Base-by-base conservation (phyloP, 2,113 vertebrate genomes). In the Alouatta palliata region DNA sequence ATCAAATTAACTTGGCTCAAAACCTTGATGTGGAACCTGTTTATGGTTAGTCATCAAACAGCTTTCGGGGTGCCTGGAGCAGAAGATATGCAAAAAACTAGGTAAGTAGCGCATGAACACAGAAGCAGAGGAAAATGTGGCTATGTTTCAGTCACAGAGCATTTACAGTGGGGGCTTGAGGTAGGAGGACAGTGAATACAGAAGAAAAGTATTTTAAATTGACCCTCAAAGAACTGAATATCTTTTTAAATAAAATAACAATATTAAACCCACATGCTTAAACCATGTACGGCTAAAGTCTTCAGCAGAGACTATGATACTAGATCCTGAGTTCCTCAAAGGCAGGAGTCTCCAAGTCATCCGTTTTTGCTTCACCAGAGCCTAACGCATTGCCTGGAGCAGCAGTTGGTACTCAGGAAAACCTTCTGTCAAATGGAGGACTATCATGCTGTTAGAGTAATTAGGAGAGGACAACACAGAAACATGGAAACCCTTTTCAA, bases 1-100 rank as follows among this genome's bases (percentile, higher is more conserved):
- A 97, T 45, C 80, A 97, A 90, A 95, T 97, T 87, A 97, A 96
- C 80, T 77, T 5, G 0, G 52, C 71, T 93, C 49, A 95, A 90
- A 71, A 88, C 70, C 82, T 91, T 96, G 52, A 86, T 96, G 89
- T 77, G 89, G 37, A 94, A 19, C 19, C 82, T 94, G 71, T 75
- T 94, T 80, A 81, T 85, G 56, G 56, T 86, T 27, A 81, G 52
- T 54, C 87, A 97, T 82, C 75, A 92, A 56, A 90, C 58, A 30
- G 14, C 43, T 85, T 83, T 80, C 82, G 71, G 68, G 43, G 43
- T 86, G 93, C 56, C n/a, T 70, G 43, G 12, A 66, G 27, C 10
- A 45, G 7, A 86, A 43, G 21, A 64, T 17, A 79, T 45, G 4
- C 86, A 82, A 79, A 61, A 43, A 30, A 93, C 25, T 21, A 93